phyloP scores from a whole-genome alignment of 2,797 vertebrate genomes.

The Rallus crepitans region DNA sequence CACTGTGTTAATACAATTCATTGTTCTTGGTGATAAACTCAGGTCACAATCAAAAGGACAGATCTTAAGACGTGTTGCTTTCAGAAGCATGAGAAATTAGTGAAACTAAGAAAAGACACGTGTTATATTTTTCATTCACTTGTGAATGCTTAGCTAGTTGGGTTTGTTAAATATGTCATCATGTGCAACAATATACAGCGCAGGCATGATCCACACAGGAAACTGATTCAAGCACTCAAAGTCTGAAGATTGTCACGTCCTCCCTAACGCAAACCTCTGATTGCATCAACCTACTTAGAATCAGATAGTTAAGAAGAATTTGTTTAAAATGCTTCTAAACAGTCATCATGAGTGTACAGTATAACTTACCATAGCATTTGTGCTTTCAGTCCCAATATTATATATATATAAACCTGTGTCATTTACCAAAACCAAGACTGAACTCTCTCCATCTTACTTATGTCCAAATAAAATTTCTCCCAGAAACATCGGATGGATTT shows the following conservation, averaged over 20 bases:
- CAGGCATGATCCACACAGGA: conserved; percentile 6
- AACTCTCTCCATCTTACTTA: background rate
- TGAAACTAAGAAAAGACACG: conserved; percentile 28
- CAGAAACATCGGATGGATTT: background rate
- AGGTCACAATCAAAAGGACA: conserved; percentile 32
- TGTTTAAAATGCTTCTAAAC: conserved; percentile 51
- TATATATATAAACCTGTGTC: conserved; percentile 66
- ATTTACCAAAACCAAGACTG: conserved; percentile 30
- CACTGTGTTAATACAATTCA: background rate
- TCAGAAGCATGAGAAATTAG: conserved; percentile 44
- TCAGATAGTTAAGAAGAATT: conserved; percentile 26
- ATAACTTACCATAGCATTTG: conserved; percentile 71
- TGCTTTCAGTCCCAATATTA: conserved; percentile 54
- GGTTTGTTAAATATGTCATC: conserved; percentile 57
- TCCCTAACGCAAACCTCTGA: conserved; percentile 49
- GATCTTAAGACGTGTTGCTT: background rate
- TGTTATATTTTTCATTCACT: background rate
- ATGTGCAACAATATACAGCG: conserved; percentile 50
- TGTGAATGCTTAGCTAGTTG: conserved; percentile 28
- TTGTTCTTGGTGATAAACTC: conserved; percentile 19
- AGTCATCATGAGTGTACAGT: conserved; percentile 47
- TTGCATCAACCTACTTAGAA: conserved; percentile 15
- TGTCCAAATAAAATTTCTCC: conserved; percentile 44
- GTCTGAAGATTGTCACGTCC: conserved; percentile 37
- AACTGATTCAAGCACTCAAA: conserved; percentile 54